Percentiles rank a stretch among this genome's conserved stretches.
These are phyloP conservation scores for Acronicta aceris DNA, from an alignment of 2,888 invertebrate species.

Conservation along the genomic window DNA sequence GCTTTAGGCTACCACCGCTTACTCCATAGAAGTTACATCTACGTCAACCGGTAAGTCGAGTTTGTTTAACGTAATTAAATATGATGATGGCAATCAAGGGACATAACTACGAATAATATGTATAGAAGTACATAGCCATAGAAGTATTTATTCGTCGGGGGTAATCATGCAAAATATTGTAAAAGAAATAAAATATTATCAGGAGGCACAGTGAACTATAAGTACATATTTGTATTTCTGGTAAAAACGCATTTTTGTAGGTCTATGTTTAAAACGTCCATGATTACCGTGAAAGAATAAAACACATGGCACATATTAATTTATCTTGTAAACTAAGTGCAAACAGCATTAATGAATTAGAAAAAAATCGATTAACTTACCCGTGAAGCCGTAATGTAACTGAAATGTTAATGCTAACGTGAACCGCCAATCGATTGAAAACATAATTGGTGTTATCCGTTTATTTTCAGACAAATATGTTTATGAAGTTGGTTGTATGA, in stretches of 20 bases:
- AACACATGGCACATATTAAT: slow-evolving; percentile 11
- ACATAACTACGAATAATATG: no score
- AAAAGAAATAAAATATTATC: no score
- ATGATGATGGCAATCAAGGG: no score
- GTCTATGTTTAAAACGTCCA: background rate
- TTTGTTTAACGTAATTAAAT: no score
- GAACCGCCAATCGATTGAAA: slow-evolving; percentile 30
- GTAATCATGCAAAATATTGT: no score
- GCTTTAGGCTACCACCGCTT: no score
- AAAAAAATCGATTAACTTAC: slow-evolving; percentile 58
- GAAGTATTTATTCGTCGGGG: no score
- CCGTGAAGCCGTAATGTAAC: slow-evolving; percentile 40
- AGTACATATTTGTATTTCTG: no score
- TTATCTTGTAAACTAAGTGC: slow-evolving; percentile 10
- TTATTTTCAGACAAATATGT: slow-evolving; percentile 34
- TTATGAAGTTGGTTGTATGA: slow-evolving; percentile 48
- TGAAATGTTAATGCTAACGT: slow-evolving; percentile 37
- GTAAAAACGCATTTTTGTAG: slow-evolving; percentile 4
- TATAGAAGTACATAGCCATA: no score
- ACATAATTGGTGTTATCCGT: slow-evolving; percentile 46
- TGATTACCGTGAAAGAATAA: slow-evolving; percentile 13
- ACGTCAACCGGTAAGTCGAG: no score
- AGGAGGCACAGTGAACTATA: no score
- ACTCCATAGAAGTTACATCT: no score
- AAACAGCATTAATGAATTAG: slow-evolving; percentile 37